These are phyloP conservation scores for Cyrtodaria siliqua DNA, from an alignment of 2,888 invertebrate species.

Conservation along the genomic window DNA sequence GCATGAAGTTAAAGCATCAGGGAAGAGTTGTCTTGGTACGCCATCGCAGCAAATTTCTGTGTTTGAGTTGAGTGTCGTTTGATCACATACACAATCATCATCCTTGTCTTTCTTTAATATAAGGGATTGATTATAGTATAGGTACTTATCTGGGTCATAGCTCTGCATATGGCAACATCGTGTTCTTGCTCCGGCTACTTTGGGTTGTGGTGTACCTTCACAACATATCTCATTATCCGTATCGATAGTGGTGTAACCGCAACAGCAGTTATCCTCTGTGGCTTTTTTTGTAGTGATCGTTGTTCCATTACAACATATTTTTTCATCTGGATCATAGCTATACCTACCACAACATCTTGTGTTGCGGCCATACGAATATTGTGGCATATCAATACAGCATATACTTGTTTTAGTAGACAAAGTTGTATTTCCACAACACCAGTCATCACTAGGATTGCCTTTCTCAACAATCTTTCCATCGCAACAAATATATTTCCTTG, in stretches of 20 bases:
- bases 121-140: slow-evolving; percentile 23
- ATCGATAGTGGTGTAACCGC: slow-evolving; percentile 38
- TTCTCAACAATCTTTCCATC: slow-evolving; percentile 30
- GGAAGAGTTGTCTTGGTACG: slow-evolving; percentile 24
- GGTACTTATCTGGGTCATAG: slow-evolving; percentile 39
- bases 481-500: slow-evolving; percentile 39
- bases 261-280: slow-evolving; percentile 42
- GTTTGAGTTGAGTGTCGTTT: slow-evolving; percentile 43
- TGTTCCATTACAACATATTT: slow-evolving; percentile 45
- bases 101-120: slow-evolving; percentile 37
- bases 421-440: slow-evolving; percentile 49
- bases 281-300: slow-evolving; percentile 20
- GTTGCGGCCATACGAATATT: slow-evolving; percentile 29
- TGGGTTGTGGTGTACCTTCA: slow-evolving; percentile 37
- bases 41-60: slow-evolving; percentile 56
- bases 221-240: slow-evolving; percentile 46
- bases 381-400: slow-evolving; percentile 44
- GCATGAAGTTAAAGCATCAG: slow-evolving; percentile 36
- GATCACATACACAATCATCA: slow-evolving; percentile 50
- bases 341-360: slow-evolving; percentile 43
- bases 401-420: slow-evolving; percentile 42
- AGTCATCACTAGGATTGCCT: slow-evolving; percentile 37
- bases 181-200: slow-evolving; percentile 40
- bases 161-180: slow-evolving; percentile 39
- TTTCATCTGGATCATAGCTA: slow-evolving; percentile 40